Evolutionary conservation across 2,797 vertebrate species (phyloP), one percentile per base, ranked within the genome.

Genomic region (Parambassis ranga): DNA sequence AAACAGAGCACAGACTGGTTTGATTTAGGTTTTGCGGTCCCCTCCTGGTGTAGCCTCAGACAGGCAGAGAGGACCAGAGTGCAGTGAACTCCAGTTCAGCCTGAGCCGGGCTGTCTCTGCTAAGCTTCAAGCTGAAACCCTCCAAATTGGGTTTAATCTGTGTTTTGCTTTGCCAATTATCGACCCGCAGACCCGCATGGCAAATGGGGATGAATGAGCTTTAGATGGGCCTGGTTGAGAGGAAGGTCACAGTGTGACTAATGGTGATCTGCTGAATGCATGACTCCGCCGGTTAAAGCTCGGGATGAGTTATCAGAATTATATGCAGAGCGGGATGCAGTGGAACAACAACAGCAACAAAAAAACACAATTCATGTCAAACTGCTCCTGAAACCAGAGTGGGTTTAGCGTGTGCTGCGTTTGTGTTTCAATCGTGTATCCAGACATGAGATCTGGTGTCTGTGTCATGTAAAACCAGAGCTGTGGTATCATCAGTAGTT

Each of bases 151-250:
- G 79, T 84, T 84, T 86, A 90, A 89, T 89, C 83, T 88, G 73
- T 87, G 89, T 89, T 89, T 89, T 87, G 81, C 82, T 90, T 88
- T 85, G 80, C 80, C 88, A 90, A 87, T 89, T 89, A 85, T 87
- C 83, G 55, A 71, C 83, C 89, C 56, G 10, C 74, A 80, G 77
- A 85, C 80, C 66, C 63, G 69, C 75, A 72, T 83, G 82, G 86
- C 85, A 88, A 90, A 87, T 82, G 70, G 76, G 87, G 71, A 86
- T 83, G 75, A 87, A 86, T 81, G 83, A 83, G 77, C 73, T 82
- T 77, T 82, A 52, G 74, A 81, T 76, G 73, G 75, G 76, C 59
- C 55, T 41, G 58, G 82, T 86, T 86, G 85, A 87, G 76, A 63
- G 70, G 59, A 78, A 83, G 87, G 85, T 88, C 87, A 87, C 32